These are phyloP conservation scores for Macroramphosus scolopax DNA, from an alignment of 2,797 vertebrate species.

Conservation along the genomic window DNA sequence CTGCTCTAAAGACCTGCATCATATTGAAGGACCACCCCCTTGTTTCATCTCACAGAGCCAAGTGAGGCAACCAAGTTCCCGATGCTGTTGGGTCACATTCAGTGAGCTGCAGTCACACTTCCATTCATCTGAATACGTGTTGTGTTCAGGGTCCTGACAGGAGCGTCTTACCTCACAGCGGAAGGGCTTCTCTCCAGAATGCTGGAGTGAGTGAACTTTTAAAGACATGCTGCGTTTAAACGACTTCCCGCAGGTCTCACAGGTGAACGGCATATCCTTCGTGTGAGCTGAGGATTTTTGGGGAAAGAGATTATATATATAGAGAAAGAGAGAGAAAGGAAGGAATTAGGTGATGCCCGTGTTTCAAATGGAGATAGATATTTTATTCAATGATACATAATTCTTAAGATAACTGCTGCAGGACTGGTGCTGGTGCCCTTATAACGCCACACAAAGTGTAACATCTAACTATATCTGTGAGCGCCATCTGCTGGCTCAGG, in stretches of 20 bases:
- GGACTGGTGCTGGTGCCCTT: too few species aligned
- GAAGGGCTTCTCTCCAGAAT: conserved; percentile 98
- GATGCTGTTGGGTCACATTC: too few species aligned
- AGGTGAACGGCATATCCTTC: conserved; percentile 99
- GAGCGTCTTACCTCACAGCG: conserved; percentile 88
- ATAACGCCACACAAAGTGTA: too few species aligned
- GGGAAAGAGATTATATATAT: not conserved
- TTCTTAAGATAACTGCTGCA: too few species aligned
- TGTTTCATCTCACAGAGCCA: too few species aligned
- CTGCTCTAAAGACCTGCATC: too few species aligned
- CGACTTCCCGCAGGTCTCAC: conserved; percentile 97
- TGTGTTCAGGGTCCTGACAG: too few species aligned
- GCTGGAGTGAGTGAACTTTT: conserved; percentile 97
- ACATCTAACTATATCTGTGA: too few species aligned
- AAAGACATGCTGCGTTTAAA: conserved; percentile 99
- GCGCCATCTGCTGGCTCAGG: not conserved
- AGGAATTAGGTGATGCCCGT: not conserved
- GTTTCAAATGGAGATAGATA: conserved; percentile 2
- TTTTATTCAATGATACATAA: too few species aligned
- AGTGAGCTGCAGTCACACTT: too few species aligned
- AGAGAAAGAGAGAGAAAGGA: not conserved
- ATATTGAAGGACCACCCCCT: too few species aligned
- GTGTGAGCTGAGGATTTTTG: conserved; percentile 88
- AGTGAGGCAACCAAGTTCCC: too few species aligned
- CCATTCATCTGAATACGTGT: not conserved